Conservation (phyloP, 2,888 invertebrate species). For the Mythimna albipuncta region DNA sequence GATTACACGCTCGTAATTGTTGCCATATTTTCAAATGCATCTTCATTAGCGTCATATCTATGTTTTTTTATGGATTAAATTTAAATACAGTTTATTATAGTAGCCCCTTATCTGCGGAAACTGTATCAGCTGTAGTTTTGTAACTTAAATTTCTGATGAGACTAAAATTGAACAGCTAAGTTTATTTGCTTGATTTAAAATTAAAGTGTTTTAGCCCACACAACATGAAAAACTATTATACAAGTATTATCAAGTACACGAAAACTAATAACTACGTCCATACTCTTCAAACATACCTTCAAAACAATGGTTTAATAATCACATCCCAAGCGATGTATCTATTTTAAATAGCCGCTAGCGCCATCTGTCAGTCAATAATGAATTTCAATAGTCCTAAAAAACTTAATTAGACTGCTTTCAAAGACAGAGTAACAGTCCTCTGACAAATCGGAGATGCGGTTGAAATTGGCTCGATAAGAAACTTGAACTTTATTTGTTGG, state of each 20-base stretch:
- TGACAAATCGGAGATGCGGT: constrained; percentile 62
- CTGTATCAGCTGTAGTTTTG: background rate
- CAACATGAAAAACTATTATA: constrained; percentile 65
- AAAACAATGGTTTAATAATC: constrained; percentile 72
- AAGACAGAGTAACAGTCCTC: constrained; percentile 80
- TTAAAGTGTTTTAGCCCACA: constrained; percentile 59
- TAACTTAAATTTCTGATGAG: background rate
- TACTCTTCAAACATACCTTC: constrained; percentile 55
- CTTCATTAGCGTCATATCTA: constrained; percentile 42
- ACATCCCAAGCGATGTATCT: constrained; percentile 79
- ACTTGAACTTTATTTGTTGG: constrained; percentile 58
- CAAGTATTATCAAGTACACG: constrained; percentile 18
- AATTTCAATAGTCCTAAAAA: constrained; percentile 87
- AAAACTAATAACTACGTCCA: constrained; percentile 54
- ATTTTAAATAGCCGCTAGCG: constrained; percentile 88
- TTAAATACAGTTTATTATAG: constrained; percentile 14
- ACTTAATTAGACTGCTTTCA: constrained; percentile 89
- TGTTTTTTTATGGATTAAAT: constrained; percentile 31
- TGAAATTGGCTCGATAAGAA: constrained; percentile 37
- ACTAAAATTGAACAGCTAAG: background rate
- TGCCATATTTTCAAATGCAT: constrained; percentile 45
- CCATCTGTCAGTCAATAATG: constrained; percentile 89
- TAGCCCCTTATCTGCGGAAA: background rate
- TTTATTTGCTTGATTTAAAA: background rate
- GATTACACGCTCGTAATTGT: constrained; percentile 68